Evolutionary conservation across 2,113 vertebrate species (phyloP).

Genomic region (Psittacara wagleri): DNA sequence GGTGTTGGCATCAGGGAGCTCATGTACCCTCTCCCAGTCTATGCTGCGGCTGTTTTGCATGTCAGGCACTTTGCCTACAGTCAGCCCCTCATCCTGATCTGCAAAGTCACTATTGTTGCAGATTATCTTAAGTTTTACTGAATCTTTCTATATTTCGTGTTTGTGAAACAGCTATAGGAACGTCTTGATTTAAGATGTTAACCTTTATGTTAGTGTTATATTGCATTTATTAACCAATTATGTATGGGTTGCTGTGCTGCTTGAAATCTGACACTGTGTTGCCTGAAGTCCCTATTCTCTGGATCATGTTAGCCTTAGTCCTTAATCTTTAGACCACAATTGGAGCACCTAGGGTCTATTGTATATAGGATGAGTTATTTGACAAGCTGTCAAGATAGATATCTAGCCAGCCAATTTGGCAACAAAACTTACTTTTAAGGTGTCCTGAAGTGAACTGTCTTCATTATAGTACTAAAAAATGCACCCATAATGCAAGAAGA

Average conservation of each 20-base stretch:
- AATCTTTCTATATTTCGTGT: background rate
- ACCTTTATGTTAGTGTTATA: background rate
- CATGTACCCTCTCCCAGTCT: rapidly evolving
- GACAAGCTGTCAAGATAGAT: background rate
- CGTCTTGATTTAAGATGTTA: background rate
- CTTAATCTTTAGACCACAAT: background rate
- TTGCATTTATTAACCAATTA: background rate
- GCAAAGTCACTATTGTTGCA: background rate
- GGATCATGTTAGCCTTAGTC: background rate
- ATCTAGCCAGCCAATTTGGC: background rate
- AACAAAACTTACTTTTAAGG: background rate
- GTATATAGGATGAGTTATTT: background rate
- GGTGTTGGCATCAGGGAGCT: background rate
- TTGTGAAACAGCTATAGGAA: background rate
- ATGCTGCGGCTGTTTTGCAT: background rate
- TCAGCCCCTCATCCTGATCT: background rate
- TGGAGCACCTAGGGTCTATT: background rate
- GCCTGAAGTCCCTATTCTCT: background rate
- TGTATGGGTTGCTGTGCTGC: background rate
- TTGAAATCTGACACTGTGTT: background rate
- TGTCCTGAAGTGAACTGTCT: background rate
- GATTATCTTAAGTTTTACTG: background rate
- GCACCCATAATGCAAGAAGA: background rate
- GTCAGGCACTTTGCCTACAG: background rate
- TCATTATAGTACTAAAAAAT: background rate